Evolutionary conservation across 2,113 vertebrate species (phyloP).

Genomic region (Zosterops hypoxanthus): DNA sequence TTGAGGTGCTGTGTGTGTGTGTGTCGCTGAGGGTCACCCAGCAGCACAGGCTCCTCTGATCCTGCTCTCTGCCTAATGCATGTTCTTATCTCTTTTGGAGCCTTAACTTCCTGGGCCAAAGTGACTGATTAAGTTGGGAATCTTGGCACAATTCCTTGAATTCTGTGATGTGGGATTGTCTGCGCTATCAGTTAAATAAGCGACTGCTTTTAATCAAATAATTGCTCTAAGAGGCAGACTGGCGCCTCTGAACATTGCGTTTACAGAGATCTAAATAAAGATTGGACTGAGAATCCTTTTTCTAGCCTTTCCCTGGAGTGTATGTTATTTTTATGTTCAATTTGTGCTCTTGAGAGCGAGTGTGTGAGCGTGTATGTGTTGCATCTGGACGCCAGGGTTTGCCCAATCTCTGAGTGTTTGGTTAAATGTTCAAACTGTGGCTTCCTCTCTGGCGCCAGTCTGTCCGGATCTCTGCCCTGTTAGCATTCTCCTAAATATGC

Average conservation of each 20-base stretch:
- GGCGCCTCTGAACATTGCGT: slow-evolving; percentile 81
- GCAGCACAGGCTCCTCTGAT: not conserved
- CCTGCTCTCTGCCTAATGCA: slow-evolving; percentile 13
- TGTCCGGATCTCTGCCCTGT: slow-evolving; percentile 95
- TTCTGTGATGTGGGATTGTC: slow-evolving; percentile 65
- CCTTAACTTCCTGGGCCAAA: not conserved
- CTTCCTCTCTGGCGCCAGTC: slow-evolving; percentile 97
- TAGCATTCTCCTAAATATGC: slow-evolving; percentile 91
- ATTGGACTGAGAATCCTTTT: slow-evolving; percentile 74
- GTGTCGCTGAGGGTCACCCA: not conserved
- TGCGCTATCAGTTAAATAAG: slow-evolving; percentile 63
- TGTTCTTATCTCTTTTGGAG: slow-evolving; percentile 33
- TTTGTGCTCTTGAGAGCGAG: slow-evolving; percentile 43
- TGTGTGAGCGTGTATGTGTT: slow-evolving; percentile 71
- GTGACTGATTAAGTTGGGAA: slow-evolving; percentile 23
- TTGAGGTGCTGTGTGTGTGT: not conserved
- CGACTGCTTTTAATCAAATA: slow-evolving; percentile 81
- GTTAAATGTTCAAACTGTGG: slow-evolving; percentile 97
- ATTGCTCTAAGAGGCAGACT: slow-evolving; percentile 85
- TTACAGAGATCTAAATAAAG: slow-evolving; percentile 81
- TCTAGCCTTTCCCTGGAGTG: slow-evolving; percentile 27
- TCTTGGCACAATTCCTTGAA: slow-evolving; percentile 39
- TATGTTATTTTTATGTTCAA: slow-evolving; percentile 68
- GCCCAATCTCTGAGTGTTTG: slow-evolving; percentile 93
- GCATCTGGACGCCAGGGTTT: slow-evolving; percentile 94